Evolutionary conservation across 1,140 invertebrate species (phyloP).

Genomic region (Oryzaephilus surinamensis): DNA sequence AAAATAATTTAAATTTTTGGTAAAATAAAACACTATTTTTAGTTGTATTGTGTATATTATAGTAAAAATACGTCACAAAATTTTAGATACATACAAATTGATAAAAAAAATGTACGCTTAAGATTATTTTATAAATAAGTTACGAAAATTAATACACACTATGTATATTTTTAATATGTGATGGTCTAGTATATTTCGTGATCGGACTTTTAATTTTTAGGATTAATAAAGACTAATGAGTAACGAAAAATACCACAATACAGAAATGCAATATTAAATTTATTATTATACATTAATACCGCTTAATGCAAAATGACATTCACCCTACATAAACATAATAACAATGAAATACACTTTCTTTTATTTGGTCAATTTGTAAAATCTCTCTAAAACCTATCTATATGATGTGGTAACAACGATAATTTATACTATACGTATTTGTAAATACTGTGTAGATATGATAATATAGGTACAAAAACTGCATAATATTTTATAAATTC

Average conservation of each 20-base stretch:
- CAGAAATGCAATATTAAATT: neutral
- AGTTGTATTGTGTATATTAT: too few species aligned
- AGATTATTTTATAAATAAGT: too few species aligned
- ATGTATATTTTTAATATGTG: too few species aligned
- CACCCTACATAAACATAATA: neutral
- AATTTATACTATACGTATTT: constrained; percentile 4
- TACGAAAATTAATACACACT: too few species aligned
- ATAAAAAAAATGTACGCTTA: too few species aligned
- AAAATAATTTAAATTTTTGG: too few species aligned
- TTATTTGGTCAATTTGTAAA: constrained; percentile 9
- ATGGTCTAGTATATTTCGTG: too few species aligned
- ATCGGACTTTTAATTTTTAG: too few species aligned
- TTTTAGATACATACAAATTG: too few species aligned
- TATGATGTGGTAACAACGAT: constrained; percentile 6
- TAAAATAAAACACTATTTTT: too few species aligned
- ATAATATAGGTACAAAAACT: neutral
- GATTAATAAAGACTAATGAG: neutral
- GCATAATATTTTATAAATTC: constrained; percentile 4
- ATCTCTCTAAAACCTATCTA: constrained; percentile 10
- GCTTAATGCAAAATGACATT: neutral
- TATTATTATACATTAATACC: neutral
- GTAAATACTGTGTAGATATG: constrained; percentile 1
- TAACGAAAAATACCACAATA: neutral
- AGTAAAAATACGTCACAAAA: too few species aligned
- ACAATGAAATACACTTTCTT: neutral